Base-by-base conservation (phyloP, 2,113 vertebrate species). In the Forbesichthys papilliferus region DNA sequence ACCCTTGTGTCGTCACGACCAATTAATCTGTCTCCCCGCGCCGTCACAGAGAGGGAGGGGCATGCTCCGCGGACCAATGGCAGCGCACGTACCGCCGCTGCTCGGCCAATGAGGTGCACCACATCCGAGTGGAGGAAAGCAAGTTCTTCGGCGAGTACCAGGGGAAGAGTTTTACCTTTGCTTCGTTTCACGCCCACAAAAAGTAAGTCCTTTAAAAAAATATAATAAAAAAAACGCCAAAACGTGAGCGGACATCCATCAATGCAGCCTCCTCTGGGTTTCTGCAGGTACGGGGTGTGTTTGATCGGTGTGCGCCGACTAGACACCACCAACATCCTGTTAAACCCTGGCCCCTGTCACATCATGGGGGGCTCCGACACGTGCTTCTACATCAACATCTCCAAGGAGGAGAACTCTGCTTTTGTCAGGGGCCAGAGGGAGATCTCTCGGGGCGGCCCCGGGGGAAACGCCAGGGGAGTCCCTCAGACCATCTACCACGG, bases 351-450 rank as follows among this genome's bases (percentile, higher is more conserved):
- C 0, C 93, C 93, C 9, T 93, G 92, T 53, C 93, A 95, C 86
- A 95, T 94, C 78, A 94, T 95, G 93, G 88, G 92, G 7, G 80
- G 86, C 14, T 92, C 92, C 0, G 94, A 95, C 84, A 94, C 78
- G 11, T 95, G 94, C 82, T 95, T 93, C 81, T 95, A 95, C 87
- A 94, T 95, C 83, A 94, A 94, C 71, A 93, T 95, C 79, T 94
- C 94, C 66, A 95, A 95, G 81, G 94, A 95, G 78, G 94, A 95
- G 78, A 95, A 95, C 86, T 95, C 94, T 0, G 93, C 94, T 13
- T 94, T 95, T 59, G 91, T 94, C 77, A 80, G 92, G 53, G 91
- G 91, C 54, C 93, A 93, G 68, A 86, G 87, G 56, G 93, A 94
- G 57, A 88, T 89, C 9, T 76, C 85, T 1, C 90, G 87, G 78